Evolutionary conservation across 2,797 vertebrate species (phyloP), one percentile per base, ranked within the genome.

Genomic region (Xenops minutus): DNA sequence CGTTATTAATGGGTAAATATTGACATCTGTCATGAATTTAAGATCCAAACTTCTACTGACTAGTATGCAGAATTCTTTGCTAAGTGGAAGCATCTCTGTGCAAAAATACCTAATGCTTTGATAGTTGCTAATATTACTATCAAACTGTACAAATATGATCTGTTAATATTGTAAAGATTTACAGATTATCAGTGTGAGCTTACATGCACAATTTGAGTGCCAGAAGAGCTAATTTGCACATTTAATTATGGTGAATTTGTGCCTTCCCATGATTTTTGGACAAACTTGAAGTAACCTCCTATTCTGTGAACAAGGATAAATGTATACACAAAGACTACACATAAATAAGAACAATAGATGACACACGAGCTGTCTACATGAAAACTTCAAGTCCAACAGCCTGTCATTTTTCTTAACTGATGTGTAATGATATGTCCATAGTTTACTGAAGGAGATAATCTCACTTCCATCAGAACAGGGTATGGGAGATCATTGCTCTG

Each of bases 1-100:
- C 79, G 92, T 97, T 77, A 92, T 97, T 69, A 98, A 99, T 29
- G 97, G 99, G 99, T 99, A 97, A 98, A 64, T 85, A 88, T 44
- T 66, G 41, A 71, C 62, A 63, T 90, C 73, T 87, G 12, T 36
- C 34, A 17, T 66, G 14, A 85, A 55, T 93, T 91, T 71, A 71
- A 66, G 74, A 56, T 55, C 36, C 49, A 43, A 6, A n/a, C 13
- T 76, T 55, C 19, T 81, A 15, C 20, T 46, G 66, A 41, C n/a
- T 51, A 20, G 85, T 89, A 36, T 43, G 89, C 63, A 69, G 32
- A 81, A 69, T 92, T 84, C n/a, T 69, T 88, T 93, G 23, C 44
- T 79, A 82, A 81, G 56, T 43, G 19, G n/a, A 82, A 51, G 14
- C 48, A 66, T 66, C 6, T 72, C 22, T 69, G 32, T 54, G 23